Conservation (phyloP, 1,140 invertebrate genomes). For the Drosophila tani region DNA sequence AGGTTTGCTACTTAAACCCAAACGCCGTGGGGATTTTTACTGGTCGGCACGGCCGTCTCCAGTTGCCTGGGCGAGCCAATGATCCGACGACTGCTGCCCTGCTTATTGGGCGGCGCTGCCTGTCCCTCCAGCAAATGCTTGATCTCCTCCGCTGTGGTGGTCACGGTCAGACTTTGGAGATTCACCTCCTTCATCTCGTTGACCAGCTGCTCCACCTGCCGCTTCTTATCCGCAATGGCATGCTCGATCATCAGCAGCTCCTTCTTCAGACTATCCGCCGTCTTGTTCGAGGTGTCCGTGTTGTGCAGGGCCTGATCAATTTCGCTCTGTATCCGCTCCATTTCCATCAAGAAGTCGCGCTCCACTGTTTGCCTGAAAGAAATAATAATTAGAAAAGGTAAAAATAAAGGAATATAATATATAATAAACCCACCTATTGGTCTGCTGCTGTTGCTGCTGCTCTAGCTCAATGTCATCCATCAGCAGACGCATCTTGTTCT, state of each 20-base stretch:
- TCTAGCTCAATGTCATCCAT: slow-evolving; percentile 88
- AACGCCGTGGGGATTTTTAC: slow-evolving; percentile 97
- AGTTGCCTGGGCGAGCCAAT: slow-evolving; percentile 95
- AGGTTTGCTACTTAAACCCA: slow-evolving; percentile 90
- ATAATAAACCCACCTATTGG: too few relatives aligned
- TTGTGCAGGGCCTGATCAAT: slow-evolving; percentile 93
- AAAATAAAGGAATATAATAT: not conserved
- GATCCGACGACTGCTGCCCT: slow-evolving; percentile 94
- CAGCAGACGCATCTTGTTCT: slow-evolving; percentile 93
- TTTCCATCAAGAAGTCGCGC: slow-evolving; percentile 90
- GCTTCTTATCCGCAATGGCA: slow-evolving; percentile 93
- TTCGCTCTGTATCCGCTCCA: slow-evolving; percentile 92
- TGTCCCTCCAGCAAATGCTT: slow-evolving; percentile 91
- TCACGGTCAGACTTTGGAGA: slow-evolving; percentile 93
- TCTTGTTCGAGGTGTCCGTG: slow-evolving; percentile 91
- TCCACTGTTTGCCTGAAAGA: slow-evolving; percentile 89
- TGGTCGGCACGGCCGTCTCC: slow-evolving; percentile 96
- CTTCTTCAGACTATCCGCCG: slow-evolving; percentile 92
- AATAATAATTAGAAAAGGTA: not conserved
- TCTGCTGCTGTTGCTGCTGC: slow-evolving; percentile 82
- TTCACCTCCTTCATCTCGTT: slow-evolving; percentile 97
- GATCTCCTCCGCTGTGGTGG: slow-evolving; percentile 91
- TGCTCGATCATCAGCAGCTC: slow-evolving; percentile 91
- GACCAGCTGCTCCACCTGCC: slow-evolving; percentile 93
- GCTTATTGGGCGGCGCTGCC: slow-evolving; percentile 89